Evolutionary conservation across 2,888 invertebrate genomes (phyloP).

Genomic region (Caenorhabditis sp.): DNA sequence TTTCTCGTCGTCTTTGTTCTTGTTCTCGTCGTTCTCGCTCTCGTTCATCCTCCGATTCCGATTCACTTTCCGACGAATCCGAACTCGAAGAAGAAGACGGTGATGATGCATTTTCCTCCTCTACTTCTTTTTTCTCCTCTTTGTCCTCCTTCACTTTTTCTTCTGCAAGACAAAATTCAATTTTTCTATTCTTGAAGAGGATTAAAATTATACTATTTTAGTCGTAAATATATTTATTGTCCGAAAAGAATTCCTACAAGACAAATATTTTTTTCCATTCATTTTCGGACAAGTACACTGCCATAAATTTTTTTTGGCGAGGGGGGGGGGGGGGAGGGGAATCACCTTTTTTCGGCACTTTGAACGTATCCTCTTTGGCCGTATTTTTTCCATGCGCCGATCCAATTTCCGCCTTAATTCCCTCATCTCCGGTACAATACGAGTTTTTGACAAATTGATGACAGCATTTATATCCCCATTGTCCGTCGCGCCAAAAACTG

Average conservation of each 20-base stretch:
- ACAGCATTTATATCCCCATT: slow-evolving; percentile 97
- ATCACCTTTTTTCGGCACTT: slow-evolving; percentile 70
- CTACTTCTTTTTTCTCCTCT: slow-evolving; percentile 24
- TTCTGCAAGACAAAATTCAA: not conserved
- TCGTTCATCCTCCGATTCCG: slow-evolving; percentile 32
- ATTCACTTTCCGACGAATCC: slow-evolving; percentile 25
- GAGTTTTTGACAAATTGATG: slow-evolving; percentile 86
- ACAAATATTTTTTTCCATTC: not conserved
- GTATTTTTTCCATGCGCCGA: slow-evolving; percentile 37
- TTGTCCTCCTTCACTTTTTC: slow-evolving; percentile 31
- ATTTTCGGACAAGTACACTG: not conserved
- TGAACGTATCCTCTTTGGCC: slow-evolving; percentile 24
- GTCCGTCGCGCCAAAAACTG: slow-evolving; percentile 88
- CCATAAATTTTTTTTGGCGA: not conserved
- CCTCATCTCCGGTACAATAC: slow-evolving; percentile 83
- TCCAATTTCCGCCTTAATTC: slow-evolving; percentile 36
- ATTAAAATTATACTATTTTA: not conserved
- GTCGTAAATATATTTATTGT: not conserved
- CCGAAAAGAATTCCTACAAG: not conserved
- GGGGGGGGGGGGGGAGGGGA: too few relatives aligned
- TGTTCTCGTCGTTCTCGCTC: slow-evolving; percentile 50
- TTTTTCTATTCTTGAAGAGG: not conserved
- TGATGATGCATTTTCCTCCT: slow-evolving; percentile 18
- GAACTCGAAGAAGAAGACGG: slow-evolving; percentile 18
- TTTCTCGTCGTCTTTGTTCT: slow-evolving; percentile 52